Evolutionary conservation across 2,797 vertebrate species (phyloP).

Genomic region (Cynopterus sphinx): DNA sequence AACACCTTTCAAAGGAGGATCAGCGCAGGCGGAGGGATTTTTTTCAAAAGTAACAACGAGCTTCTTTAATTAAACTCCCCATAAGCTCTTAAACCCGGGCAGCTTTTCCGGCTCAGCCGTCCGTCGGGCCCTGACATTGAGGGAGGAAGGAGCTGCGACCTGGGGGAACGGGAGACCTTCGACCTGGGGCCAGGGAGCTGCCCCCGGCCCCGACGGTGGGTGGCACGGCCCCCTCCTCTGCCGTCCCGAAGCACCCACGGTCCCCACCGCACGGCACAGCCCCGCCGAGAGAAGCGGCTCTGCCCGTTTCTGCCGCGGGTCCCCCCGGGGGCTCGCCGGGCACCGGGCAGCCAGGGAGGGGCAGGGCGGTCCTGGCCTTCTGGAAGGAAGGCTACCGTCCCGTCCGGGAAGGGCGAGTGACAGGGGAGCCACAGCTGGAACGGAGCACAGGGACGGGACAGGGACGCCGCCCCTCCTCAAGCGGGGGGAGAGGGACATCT

Average conservation of each 20-base stretch:
- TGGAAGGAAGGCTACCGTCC: background rate
- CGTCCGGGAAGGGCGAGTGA: background rate
- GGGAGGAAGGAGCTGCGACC: background rate
- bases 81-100: conserved; percentile 60
- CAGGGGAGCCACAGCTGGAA: background rate
- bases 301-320: background rate
- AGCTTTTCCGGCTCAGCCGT: conserved; percentile 27
- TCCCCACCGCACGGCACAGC: accelerated
- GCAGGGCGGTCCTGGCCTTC: background rate
- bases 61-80: conserved; percentile 56
- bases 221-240: background rate
- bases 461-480: background rate
- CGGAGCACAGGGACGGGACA: background rate
- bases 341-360: background rate
- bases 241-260: accelerated
- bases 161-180: background rate
- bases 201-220: background rate
- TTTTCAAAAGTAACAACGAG: conserved; percentile 6
- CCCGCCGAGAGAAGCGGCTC: background rate
- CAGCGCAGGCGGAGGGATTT: background rate
- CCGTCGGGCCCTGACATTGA: conserved; percentile 23
- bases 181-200: background rate
- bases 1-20: conserved; percentile 56
- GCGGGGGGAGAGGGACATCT: background rate
- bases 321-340: background rate